Conservation (phyloP, 2,888 invertebrate species). For the Sipunculus nudus region DNA sequence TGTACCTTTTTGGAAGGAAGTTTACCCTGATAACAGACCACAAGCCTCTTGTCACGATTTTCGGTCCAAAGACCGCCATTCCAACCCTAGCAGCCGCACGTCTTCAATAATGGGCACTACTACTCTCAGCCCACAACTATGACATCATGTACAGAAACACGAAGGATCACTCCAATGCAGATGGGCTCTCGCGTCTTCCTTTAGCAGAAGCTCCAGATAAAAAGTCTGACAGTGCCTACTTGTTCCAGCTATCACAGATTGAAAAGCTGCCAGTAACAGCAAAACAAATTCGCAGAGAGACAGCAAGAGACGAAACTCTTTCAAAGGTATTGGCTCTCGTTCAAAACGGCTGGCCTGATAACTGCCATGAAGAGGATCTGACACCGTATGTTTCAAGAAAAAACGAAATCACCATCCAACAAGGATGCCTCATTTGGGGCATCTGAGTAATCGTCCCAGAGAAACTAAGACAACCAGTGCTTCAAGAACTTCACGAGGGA, state of each 20-base stretch:
- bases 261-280: background rate
- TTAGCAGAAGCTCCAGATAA: background rate
- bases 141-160: constrained; percentile 46
- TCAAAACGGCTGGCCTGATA: background rate
- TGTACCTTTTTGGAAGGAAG: constrained; percentile 60
- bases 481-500: background rate
- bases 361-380: background rate
- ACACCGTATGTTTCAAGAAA: background rate
- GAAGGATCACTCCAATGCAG: constrained; percentile 47
- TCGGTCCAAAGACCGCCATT: constrained; percentile 46
- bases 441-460: background rate
- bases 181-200: constrained; percentile 45
- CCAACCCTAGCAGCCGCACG: constrained; percentile 41
- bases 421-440: background rate
- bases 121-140: constrained; percentile 56
- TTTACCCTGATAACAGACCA: constrained; percentile 65
- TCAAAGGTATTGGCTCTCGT: background rate
- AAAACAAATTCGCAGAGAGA: background rate
- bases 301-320: background rate
- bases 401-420: background rate
- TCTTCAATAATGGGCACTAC: constrained; percentile 43
- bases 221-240: too few relatives aligned
- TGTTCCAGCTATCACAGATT: too few relatives aligned
- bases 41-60: constrained; percentile 60
- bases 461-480: background rate